phyloP scores from a whole-genome alignment of 2,888 invertebrate species.

The Synergus laeviventris region DNA sequence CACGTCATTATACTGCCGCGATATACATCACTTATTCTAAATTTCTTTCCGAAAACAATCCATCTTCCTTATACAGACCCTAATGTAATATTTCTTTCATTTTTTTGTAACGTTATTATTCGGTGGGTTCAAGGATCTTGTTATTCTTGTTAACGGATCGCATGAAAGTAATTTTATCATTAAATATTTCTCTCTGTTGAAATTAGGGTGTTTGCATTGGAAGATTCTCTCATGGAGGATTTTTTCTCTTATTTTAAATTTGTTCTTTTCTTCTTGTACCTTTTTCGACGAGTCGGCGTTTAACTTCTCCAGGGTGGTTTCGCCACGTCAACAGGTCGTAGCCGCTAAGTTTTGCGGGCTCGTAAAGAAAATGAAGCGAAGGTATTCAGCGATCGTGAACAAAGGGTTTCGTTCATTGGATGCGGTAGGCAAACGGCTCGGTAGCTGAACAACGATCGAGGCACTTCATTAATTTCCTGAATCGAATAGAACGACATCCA shows the following conservation, averaged over 20 bases:
- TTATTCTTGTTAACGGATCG: no score
- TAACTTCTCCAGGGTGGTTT: slow-evolving; percentile 19
- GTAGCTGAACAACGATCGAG: slow-evolving; percentile 13
- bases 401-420: slow-evolving; percentile 50
- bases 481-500: slow-evolving; percentile 35
- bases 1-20: not conserved
- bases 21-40: slow-evolving; percentile 6
- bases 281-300: not conserved
- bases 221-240: not conserved
- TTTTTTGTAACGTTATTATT: not conserved
- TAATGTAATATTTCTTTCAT: not conserved
- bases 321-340: slow-evolving; percentile 48
- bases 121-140: not conserved
- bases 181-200: not conserved
- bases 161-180: no score
- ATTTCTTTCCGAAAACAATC: slow-evolving; percentile 3
- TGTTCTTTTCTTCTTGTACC: not conserved
- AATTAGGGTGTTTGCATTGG: slow-evolving; percentile 10
- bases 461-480: slow-evolving; percentile 33
- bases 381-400: slow-evolving; percentile 49
- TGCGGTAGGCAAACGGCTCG: slow-evolving; percentile 10
- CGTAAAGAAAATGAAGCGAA: slow-evolving; percentile 50
- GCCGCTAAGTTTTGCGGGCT: slow-evolving; percentile 48
- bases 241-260: not conserved
- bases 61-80: not conserved